Conservation (phyloP, 2,113 vertebrate genomes). For the Prunella himalayana region DNA sequence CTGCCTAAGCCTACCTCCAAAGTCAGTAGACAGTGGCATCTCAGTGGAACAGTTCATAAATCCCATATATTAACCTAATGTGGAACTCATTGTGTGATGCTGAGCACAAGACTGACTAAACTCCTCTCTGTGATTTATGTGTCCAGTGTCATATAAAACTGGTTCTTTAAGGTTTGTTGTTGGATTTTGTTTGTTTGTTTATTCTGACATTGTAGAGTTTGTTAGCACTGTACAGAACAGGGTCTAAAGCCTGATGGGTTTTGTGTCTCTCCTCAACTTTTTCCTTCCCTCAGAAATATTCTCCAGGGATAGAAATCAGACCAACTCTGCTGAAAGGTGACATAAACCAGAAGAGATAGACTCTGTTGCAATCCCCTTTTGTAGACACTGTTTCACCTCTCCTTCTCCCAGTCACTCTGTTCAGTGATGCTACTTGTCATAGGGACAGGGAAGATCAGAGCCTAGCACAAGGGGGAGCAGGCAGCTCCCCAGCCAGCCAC, state of each 20-base stretch:
- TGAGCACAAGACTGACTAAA: background rate
- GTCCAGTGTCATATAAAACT: background rate
- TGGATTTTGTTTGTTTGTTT: background rate
- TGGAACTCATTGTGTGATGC: background rate
- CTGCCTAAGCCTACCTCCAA: background rate
- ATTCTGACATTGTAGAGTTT: background rate
- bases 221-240: background rate
- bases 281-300: background rate
- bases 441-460: background rate
- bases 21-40: background rate
- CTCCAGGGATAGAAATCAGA: background rate
- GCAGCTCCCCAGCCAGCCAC: background rate
- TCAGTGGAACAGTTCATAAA: background rate
- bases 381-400: background rate
- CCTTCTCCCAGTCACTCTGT: background rate
- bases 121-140: background rate
- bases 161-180: background rate
- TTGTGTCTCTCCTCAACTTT: background rate
- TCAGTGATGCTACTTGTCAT: background rate
- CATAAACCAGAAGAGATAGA: background rate
- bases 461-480: background rate
- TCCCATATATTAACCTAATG: background rate
- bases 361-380: background rate
- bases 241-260: background rate
- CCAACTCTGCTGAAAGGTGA: background rate